phyloP scores from a whole-genome alignment of 2,888 invertebrate species.

The Trichogramma dendrolimi region DNA sequence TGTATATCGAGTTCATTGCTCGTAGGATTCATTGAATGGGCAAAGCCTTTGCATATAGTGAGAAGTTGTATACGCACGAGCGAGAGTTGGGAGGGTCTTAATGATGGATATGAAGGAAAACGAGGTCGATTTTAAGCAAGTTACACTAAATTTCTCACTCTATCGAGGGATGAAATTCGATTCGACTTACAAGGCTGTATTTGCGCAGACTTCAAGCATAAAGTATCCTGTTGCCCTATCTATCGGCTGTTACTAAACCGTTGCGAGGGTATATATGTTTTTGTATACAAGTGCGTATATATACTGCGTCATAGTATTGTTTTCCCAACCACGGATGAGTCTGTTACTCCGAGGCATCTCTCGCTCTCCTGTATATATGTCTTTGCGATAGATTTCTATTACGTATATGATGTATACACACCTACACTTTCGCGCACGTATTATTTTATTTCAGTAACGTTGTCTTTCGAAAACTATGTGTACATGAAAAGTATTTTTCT shows the following conservation, averaged over 20 bases:
- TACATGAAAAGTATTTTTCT: constrained; percentile 14
- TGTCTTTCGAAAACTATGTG: constrained; percentile 31
- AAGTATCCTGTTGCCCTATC: neutral
- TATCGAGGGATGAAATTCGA: constrained; percentile 24
- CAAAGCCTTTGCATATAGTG: too few relatives aligned
- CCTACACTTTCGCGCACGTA: constrained; percentile 14
- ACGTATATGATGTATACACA: constrained; percentile 1
- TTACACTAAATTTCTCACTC: constrained; percentile 30
- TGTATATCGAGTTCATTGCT: too few relatives aligned
- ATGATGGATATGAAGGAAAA: constrained; percentile 27
- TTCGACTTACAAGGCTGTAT: constrained; percentile 15
- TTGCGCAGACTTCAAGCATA: constrained; percentile 8
- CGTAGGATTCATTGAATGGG: too few relatives aligned
- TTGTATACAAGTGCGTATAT: too few relatives aligned
- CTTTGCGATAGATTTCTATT: too few relatives aligned
- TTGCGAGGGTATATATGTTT: too few relatives aligned
- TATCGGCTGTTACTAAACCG: too few relatives aligned
- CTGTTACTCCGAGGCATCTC: neutral
- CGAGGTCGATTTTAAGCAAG: constrained; percentile 29
- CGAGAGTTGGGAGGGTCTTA: constrained; percentile 6
- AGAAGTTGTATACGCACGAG: too few relatives aligned
- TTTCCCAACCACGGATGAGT: neutral
- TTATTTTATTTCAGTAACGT: constrained; percentile 29
- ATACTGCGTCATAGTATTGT: neutral
- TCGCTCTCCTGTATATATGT: neutral